These are phyloP conservation scores for Neogobius melanostomus DNA, from an alignment of 2,113 vertebrate genomes.

Conservation along the genomic window DNA sequence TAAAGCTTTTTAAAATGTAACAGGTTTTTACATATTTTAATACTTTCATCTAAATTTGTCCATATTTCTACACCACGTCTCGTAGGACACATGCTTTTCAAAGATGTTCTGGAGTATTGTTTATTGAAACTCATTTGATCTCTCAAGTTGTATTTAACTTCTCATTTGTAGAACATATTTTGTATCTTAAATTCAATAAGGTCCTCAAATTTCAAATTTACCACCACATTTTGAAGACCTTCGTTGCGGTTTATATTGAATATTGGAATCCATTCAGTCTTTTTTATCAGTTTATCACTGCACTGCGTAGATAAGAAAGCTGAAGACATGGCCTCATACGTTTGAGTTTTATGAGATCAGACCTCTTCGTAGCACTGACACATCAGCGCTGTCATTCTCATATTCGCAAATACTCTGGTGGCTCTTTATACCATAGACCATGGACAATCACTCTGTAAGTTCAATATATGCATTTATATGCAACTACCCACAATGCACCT, in stretches of 20 bases:
- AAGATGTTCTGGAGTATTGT: no score
- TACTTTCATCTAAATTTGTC: no score
- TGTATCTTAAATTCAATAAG: no score
- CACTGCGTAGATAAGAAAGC: background rate
- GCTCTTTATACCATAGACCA: background rate
- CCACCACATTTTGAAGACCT: no score
- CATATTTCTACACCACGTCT: no score
- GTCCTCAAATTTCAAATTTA: no score
- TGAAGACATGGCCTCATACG: background rate
- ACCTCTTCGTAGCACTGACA: background rate
- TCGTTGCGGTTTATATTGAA: background rate
- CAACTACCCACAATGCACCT: background rate
- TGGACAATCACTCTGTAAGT: background rate
- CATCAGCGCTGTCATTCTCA: background rate
- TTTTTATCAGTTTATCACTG: background rate
- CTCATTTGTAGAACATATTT: no score
- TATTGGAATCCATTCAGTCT: background rate
- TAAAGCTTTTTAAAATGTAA: no score
- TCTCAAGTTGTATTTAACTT: no score
- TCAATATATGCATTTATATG: background rate
- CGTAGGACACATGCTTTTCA: no score
- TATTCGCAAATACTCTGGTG: background rate
- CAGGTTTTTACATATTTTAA: no score
- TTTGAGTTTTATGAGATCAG: background rate
- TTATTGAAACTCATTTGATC: no score